Conservation (phyloP, 2,888 invertebrate species). For the Drosophila merina region DNA sequence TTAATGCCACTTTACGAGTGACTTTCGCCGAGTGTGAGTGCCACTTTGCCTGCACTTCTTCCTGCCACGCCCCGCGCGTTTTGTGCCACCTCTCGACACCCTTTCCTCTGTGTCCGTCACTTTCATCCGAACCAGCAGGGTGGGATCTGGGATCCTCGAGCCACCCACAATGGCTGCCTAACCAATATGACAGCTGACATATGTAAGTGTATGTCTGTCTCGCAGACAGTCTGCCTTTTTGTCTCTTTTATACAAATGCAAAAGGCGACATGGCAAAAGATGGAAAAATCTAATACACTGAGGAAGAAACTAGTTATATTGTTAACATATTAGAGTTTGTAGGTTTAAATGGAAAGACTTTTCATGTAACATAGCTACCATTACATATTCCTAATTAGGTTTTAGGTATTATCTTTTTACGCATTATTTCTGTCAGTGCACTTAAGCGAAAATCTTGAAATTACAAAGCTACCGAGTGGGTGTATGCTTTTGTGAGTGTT, state of each 20-base stretch:
- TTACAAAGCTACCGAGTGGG: conserved; percentile 39
- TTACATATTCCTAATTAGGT: no score
- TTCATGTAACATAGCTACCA: no score
- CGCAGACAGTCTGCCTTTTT: conserved; percentile 15
- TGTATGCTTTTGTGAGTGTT: conserved; percentile 24
- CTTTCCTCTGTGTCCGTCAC: background rate
- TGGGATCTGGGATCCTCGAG: background rate
- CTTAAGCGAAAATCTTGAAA: conserved; percentile 33
- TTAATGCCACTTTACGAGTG: conserved; percentile 81
- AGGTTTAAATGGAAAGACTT: no score
- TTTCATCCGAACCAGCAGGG: no score
- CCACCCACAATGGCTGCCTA: conserved; percentile 45
- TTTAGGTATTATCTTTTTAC: background rate
- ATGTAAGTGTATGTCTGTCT: conserved; percentile 64
- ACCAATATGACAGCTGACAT: conserved; percentile 80
- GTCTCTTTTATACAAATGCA: conserved; percentile 36
- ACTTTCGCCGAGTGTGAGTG: conserved; percentile 75
- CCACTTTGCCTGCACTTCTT: conserved; percentile 69
- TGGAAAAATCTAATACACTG: conserved; percentile 17
- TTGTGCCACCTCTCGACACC: background rate
- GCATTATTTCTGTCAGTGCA: background rate
- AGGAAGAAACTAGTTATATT: background rate
- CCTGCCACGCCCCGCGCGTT: conserved; percentile 16
- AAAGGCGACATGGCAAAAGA: conserved; percentile 15
- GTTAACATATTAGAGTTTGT: no score